Percentiles rank a stretch among this genome's conserved stretches.
These are phyloP conservation scores for Bicyclus anynana DNA, from an alignment of 1,140 invertebrate genomes.

Conservation along the genomic window DNA sequence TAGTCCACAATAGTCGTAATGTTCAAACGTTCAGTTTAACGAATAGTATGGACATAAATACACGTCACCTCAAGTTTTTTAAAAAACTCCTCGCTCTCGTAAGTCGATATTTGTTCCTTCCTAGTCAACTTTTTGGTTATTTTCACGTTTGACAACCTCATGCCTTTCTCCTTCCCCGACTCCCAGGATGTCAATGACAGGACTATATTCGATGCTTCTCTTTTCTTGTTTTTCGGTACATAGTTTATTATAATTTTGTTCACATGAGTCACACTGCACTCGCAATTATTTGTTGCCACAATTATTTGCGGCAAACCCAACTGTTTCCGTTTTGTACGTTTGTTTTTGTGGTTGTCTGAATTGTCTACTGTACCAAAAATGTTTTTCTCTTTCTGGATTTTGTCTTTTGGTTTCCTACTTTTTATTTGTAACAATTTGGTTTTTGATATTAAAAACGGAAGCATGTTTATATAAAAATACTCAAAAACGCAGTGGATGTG, in stretches of 20 bases:
- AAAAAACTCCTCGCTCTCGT: conserved; percentile 64
- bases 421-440: conserved; percentile 53
- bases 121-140: conserved; percentile 37
- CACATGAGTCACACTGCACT: conserved; percentile 54
- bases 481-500: background rate
- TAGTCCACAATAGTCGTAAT: too few species aligned
- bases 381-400: conserved; percentile 35
- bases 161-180: conserved; percentile 45
- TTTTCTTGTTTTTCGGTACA: conserved; percentile 50
- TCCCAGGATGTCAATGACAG: conserved; percentile 48
- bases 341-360: conserved; percentile 32
- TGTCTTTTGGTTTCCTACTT: conserved; percentile 37
- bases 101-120: conserved; percentile 35
- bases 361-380: conserved; percentile 38
- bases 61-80: conserved; percentile 61
- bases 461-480: conserved; percentile 29
- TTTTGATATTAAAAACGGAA: conserved; percentile 59
- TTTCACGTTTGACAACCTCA: conserved; percentile 48
- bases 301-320: conserved; percentile 30
- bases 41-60: background rate
- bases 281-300: conserved; percentile 29
- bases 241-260: conserved; percentile 57
- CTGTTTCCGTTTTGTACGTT: conserved; percentile 36
- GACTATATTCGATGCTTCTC: conserved; percentile 48
- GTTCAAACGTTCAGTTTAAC: too few species aligned